Conservation (phyloP, 2,113 vertebrate species). For the Echinops telfairi region DNA sequence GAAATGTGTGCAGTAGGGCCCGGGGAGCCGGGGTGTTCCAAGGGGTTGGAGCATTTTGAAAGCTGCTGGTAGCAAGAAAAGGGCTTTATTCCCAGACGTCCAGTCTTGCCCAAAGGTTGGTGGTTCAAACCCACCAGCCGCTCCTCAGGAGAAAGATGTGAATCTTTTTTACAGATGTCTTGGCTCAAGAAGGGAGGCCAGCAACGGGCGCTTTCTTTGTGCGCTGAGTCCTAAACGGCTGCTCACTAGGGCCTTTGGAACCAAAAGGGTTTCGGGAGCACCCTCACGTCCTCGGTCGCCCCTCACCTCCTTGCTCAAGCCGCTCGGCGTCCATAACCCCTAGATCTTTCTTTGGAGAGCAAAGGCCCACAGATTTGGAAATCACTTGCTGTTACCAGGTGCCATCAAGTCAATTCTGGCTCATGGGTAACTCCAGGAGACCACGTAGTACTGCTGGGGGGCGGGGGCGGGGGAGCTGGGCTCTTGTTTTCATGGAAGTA, state of each 20-base stretch:
- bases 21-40: no score
- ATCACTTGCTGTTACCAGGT: not conserved
- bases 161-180: no score
- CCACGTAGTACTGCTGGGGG: not conserved
- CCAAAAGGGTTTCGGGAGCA: constrained; percentile 30
- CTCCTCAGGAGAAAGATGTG: not conserved
- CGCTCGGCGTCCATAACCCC: not conserved
- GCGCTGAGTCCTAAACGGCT: constrained; percentile 34
- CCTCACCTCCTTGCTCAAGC: not conserved
- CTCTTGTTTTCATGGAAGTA: not conserved
- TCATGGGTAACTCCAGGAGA: not conserved
- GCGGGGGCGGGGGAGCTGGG: not conserved
- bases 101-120: no score
- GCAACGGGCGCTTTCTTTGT: constrained; percentile 15
- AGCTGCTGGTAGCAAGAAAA: not conserved
- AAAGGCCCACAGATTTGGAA: not conserved
- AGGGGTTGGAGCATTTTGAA: no score
- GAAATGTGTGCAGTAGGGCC: no score
- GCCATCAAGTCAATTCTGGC: not conserved
- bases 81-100: not conserved
- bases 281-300: not conserved
- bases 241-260: constrained; percentile 10
- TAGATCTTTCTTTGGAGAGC: constrained; percentile 45
- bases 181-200: not conserved
- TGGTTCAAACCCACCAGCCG: not conserved